Evolutionary conservation across 2,888 invertebrate genomes (phyloP), one percentile per base, ranked within the genome.

Genomic region (Seladonia tumulorum): DNA sequence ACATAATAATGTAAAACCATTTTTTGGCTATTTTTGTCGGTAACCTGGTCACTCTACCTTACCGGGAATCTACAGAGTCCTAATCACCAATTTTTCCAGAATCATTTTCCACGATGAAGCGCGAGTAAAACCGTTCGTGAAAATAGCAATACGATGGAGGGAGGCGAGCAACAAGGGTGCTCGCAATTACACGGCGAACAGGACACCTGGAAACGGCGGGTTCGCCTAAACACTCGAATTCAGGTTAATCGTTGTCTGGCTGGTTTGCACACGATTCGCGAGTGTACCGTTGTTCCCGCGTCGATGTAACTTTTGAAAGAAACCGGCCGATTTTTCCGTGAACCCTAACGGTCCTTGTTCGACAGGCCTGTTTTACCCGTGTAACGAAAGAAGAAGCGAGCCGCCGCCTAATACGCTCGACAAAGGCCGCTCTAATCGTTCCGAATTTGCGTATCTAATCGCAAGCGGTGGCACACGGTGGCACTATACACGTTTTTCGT

Each of bases 161-260:
- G 5, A 53, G 8, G 22, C 53, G 53, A 53, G 2, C 0, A 22
- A 8, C 0, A 2, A 0, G 3, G 7, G 22, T 53, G 53, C 53
- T 53, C 53, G 53, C 22, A 53, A 53, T 53, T 53, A 35, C 63
- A 68, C 39, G 70, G 18, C 57, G 2, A 47, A 45, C n/a, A 66
- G 47, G 42, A 70, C 35, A 25, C 49, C 78, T 79, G 25, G 63
- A 53, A 76, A 14, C 12, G 3, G 18, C 14, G n/a, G 3, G 22
- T 35, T 53, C 8, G 53, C 22, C 57, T 60, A 76, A 68, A 68
- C 29, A 60, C 45, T 25, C 71, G 45, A 53, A 78, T 86, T 57
- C 73, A 53, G 86, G 81, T 88, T 86, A 88, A 88, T 83, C 57
- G 71, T 18, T 2, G 39, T 68, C 10, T 1, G 22, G 22, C n/a